Evolutionary conservation across 2,113 vertebrate genomes (phyloP).

Genomic region (Mobula birostris): DNA sequence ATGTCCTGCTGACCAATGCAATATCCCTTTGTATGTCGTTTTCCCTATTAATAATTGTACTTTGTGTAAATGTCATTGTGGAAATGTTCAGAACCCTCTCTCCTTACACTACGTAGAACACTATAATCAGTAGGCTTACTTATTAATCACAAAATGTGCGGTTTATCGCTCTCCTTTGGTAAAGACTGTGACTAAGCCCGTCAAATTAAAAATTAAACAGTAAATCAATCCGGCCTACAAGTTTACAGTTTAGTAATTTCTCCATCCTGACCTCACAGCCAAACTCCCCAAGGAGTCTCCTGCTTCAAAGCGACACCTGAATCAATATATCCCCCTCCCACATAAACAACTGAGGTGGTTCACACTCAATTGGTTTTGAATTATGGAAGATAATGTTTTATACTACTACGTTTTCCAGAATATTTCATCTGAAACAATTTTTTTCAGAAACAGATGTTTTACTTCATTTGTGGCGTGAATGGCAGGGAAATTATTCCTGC

Average conservation of each 20-base stretch:
- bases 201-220: constrained; percentile 41
- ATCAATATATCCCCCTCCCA: constrained; percentile 50
- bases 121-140: background rate
- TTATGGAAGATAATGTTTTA: constrained; percentile 23
- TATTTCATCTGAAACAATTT: constrained; percentile 9
- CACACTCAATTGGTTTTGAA: constrained; percentile 32
- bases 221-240: constrained; percentile 50
- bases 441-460: background rate
- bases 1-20: background rate
- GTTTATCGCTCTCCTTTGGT: constrained; percentile 38
- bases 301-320: constrained; percentile 47
- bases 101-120: background rate
- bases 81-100: background rate
- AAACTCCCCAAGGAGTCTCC: constrained; percentile 49
- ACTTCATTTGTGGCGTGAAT: background rate
- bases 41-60: background rate
- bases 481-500: background rate
- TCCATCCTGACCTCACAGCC: constrained; percentile 47
- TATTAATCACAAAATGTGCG: background rate
- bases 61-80: background rate
- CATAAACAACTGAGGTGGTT: constrained; percentile 40
- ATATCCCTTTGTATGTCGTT: background rate
- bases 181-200: background rate
- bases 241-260: constrained; percentile 53
- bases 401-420: background rate